Evolutionary conservation across 2,113 vertebrate genomes (phyloP), one percentile per base, ranked within the genome.

Genomic region (Micronycteris hirsuta): DNA sequence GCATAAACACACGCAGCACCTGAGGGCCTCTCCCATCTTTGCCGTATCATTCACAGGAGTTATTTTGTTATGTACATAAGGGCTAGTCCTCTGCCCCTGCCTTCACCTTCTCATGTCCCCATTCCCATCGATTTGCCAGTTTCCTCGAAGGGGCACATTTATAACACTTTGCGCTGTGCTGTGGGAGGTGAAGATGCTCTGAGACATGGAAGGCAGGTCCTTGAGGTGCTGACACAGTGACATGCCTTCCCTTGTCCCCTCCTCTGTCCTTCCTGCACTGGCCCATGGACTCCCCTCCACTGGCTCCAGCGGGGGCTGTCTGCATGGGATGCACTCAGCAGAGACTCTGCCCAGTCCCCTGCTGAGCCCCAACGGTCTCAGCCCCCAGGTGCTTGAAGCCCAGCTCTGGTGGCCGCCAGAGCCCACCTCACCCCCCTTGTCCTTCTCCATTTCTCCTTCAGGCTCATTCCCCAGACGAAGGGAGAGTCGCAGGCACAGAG

Each of bases 221-320:
- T 45, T 56, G 70, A 54, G 26, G 63, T 33, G 24, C 17, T 12
- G 13, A 33, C 7, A 4, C 76, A 16, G 70, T 54, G 2, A 7
- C 9, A 36, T 24, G 68, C 20, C 65, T 93, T 95, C 45, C 19
- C 11, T 8, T 43, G 17, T 45, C n/a, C 74, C 19, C 3, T 41
- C 15, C 22, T 22, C 4, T n/a, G 28, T 22, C 24, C 41, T 45
- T 36, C 7, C 14, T 47, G 36, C 26, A 31, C 31, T 22, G 41
- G 3, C 31, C 16, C 31, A 65, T 5, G 0, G 6, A 31, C n/a
- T 24, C 11, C 5, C n/a, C 15, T 38, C 49, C n/a, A 16, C 6
- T 11, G 3, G 19, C 22, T 5, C 4, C 2, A 16, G 19, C 4
- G 15, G 65, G 31, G 47, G 20, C 24, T 70, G 6, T 61, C 33